Conservation (phyloP, 23 tunicate species). For the Diplosoma virens region DNA sequence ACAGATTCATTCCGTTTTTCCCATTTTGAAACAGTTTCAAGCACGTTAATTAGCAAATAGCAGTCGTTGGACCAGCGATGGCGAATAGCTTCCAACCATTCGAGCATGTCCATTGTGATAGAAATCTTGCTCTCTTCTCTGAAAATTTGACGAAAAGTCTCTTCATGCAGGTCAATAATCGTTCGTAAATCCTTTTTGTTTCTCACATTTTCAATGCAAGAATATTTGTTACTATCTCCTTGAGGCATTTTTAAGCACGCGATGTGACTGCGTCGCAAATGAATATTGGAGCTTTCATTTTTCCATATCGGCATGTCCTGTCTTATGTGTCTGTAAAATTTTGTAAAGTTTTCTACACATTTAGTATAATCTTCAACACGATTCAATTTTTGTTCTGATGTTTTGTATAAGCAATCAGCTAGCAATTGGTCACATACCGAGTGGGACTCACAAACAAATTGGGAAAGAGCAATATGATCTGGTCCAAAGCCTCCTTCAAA, state of each 20-base stretch:
- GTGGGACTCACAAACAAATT: conserved; percentile 53
- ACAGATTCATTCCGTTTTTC: conserved; percentile 46
- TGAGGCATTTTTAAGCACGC: conserved; percentile 28
- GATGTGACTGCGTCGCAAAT: conserved; percentile 19
- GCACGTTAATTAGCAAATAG: conserved; percentile 16
- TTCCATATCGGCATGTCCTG: not conserved
- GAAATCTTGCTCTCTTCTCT: not conserved
- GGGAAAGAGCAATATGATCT: not conserved
- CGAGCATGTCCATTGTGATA: conserved; percentile 34
- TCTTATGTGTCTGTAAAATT: conserved; percentile 18
- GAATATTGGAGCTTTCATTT: not conserved
- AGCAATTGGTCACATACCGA: conserved; percentile 54
- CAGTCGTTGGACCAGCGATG: conserved; percentile 16
- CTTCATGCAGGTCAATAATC: conserved; percentile 20
- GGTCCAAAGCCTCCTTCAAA: not conserved
- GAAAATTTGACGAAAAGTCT: not conserved
- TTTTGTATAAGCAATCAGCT: conserved; percentile 36
- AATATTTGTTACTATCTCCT: not conserved
- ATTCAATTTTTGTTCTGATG: conserved; percentile 15
- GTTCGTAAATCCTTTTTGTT: conserved; percentile 9
- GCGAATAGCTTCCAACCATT: conserved; percentile 74
- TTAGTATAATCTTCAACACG: not conserved
- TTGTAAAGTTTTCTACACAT: conserved; percentile 37
- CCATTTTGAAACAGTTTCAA: conserved; percentile 32
- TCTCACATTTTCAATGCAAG: conserved; percentile 21